Conservation (phyloP, 2,113 vertebrate species). For the Sceloporus undulatus region DNA sequence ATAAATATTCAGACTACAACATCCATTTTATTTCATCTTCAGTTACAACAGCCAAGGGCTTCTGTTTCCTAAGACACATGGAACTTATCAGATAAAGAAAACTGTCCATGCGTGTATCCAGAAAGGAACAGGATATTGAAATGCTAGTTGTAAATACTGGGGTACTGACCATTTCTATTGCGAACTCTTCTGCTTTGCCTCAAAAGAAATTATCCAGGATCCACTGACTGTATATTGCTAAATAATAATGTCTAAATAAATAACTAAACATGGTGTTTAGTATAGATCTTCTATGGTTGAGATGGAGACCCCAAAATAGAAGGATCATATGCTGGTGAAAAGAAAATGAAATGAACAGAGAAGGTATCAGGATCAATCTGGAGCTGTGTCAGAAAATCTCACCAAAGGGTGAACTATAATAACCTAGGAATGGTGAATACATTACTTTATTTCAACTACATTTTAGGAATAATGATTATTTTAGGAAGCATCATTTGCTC, state of each 20-base stretch:
- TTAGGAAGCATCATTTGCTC: neutral
- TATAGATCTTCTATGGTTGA: neutral
- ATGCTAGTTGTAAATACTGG: slow-evolving; percentile 5
- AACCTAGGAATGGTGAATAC: neutral
- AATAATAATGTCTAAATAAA: neutral
- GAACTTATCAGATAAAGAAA: slow-evolving; percentile 58
- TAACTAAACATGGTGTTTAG: neutral
- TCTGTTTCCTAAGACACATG: slow-evolving; percentile 33
- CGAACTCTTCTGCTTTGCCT: slow-evolving; percentile 17
- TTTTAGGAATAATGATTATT: slow-evolving; percentile 1
- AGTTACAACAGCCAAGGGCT: slow-evolving; percentile 43
- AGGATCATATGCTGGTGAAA: neutral
- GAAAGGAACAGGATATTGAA: slow-evolving; percentile 49
- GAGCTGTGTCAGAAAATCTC: slow-evolving; percentile 5
- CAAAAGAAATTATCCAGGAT: neutral
- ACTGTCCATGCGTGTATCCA: slow-evolving; percentile 52
- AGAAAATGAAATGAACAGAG: slow-evolving; percentile 1
- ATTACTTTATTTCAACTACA: neutral
- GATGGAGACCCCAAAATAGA: slow-evolving; percentile 9
- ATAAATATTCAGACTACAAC: slow-evolving; percentile 48
- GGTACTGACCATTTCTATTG: neutral
- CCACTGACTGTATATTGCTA: neutral
- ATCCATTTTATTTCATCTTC: slow-evolving; percentile 45
- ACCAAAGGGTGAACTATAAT: neutral
- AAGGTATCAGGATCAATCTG: slow-evolving; percentile 13